Base-by-base conservation (phyloP, 1,140 invertebrate species). In the Trichonephila clavata region DNA sequence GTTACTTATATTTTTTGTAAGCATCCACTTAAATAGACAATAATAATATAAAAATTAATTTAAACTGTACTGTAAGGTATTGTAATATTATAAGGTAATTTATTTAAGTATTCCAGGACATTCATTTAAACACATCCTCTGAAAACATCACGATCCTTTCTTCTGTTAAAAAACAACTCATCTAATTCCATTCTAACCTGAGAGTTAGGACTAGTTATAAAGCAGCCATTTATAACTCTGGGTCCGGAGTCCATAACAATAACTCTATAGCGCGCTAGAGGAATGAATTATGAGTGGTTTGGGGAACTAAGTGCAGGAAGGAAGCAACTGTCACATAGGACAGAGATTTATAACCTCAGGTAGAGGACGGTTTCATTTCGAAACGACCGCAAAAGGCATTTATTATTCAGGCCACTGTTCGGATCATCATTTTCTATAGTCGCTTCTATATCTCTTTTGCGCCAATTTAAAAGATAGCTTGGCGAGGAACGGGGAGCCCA, bases 321-420 rank as follows among this genome's bases (percentile, higher is more conserved):
- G 92, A 93, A 93, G 86, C 84, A 68, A 93, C 92, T 93, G 92
- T 93, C 92, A 88, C 92, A 93, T 50, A 81, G 65, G 92, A 93
- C 92, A 71, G 92, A 93, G 92, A 93, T 93, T 93, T 93, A 93
- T 88, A 88, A 88, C 86, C 71, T 24, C 86, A 87, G 92, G 83
- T 81, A 88, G 84, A 86, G 83, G 92, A 88, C 60, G 92, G 92
- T 93, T 93, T 87, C 86, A 88, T 88, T 93, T 63, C 84, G 92
- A 88, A 93, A 93, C 92, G 92, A 88, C 91, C 91, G 63, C 89
- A 81, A n/a, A 91, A 61, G 81, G 86, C 92, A 93, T 93, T 93
- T 93, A 93, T 93, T 93, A 93, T 93, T 93, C 84, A 93, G 59
- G 43, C 43, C 65, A 81, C 89, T 87, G 84, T 93, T 87, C 84